Evolutionary conservation across 2,797 vertebrate genomes (phyloP).

Genomic region (Zenarchopterus dispar): DNA sequence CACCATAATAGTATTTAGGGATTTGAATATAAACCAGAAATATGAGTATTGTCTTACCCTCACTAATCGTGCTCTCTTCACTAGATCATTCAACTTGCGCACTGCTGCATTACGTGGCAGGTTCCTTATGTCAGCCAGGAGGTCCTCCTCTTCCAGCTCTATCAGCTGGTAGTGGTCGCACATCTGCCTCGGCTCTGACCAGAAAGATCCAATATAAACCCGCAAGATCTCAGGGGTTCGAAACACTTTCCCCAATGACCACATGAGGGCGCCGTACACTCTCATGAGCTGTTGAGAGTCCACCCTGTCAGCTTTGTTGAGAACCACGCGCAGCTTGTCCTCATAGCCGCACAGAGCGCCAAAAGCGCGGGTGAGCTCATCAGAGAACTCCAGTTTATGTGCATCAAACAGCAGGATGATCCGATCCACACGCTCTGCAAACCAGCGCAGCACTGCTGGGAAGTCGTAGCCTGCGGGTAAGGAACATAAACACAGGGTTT

Average conservation of each 20-base stretch:
- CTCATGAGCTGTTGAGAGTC: slow-evolving; percentile 93
- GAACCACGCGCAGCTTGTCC: slow-evolving; percentile 92
- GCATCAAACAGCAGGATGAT: slow-evolving; percentile 93
- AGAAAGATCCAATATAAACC: slow-evolving; percentile 93
- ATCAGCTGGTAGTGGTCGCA: slow-evolving; percentile 88
- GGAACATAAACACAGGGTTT: slow-evolving; percentile 58
- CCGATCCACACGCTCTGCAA: slow-evolving; percentile 90
- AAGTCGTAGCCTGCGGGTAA: slow-evolving; percentile 87
- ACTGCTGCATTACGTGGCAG: slow-evolving; percentile 88
- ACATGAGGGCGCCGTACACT: slow-evolving; percentile 94
- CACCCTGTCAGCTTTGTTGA: slow-evolving; percentile 93
- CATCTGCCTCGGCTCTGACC: slow-evolving; percentile 87
- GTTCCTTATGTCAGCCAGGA: slow-evolving; percentile 90
- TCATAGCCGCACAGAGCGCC: slow-evolving; percentile 89
- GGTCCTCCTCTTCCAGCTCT: slow-evolving; percentile 90
- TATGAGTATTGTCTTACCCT: slow-evolving; percentile 79
- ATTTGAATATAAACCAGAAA: background rate
- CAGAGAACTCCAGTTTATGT: slow-evolving; percentile 93
- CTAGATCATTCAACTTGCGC: slow-evolving; percentile 90
- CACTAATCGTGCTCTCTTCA: slow-evolving; percentile 89
- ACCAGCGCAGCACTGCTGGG: slow-evolving; percentile 89
- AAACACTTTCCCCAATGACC: slow-evolving; percentile 93
- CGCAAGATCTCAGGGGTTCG: slow-evolving; percentile 90
- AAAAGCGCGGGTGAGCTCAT: slow-evolving; percentile 91
- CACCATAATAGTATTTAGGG: background rate